phyloP scores from a whole-genome alignment of 2,888 invertebrate genomes.

The Dioctria rufipes region DNA sequence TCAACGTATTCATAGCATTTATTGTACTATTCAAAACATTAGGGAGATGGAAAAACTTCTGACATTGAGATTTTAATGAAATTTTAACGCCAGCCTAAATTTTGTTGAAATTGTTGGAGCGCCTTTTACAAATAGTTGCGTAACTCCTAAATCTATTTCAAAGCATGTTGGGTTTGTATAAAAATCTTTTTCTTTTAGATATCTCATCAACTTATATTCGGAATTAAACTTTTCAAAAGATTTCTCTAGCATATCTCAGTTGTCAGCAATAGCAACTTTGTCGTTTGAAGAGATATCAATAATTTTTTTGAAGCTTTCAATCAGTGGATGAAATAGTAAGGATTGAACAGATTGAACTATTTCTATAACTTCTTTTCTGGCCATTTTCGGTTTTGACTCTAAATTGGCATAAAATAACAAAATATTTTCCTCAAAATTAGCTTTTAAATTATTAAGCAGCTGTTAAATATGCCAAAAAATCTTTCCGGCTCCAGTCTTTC shows the following conservation, averaged over 20 bases:
- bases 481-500: too few relatives aligned
- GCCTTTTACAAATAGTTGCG: background rate
- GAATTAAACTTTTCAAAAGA: background rate
- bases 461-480: too few relatives aligned
- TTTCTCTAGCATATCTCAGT: background rate
- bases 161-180: background rate
- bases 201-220: background rate
- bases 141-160: background rate
- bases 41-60: background rate
- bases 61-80: background rate
- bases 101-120: background rate
- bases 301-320: background rate
- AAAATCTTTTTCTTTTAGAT: background rate
- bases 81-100: background rate
- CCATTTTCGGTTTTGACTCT: too few relatives aligned
- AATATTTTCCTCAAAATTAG: too few relatives aligned
- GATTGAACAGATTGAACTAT: background rate
- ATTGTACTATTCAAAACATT: background rate
- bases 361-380: too few relatives aligned
- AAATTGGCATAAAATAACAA: too few relatives aligned
- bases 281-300: background rate
- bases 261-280: too few relatives aligned
- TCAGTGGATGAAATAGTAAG: background rate
- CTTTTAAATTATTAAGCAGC: too few relatives aligned
- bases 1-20: background rate